phyloP scores from a whole-genome alignment of 2,797 vertebrate species.

The Sebastiscus tertius region DNA sequence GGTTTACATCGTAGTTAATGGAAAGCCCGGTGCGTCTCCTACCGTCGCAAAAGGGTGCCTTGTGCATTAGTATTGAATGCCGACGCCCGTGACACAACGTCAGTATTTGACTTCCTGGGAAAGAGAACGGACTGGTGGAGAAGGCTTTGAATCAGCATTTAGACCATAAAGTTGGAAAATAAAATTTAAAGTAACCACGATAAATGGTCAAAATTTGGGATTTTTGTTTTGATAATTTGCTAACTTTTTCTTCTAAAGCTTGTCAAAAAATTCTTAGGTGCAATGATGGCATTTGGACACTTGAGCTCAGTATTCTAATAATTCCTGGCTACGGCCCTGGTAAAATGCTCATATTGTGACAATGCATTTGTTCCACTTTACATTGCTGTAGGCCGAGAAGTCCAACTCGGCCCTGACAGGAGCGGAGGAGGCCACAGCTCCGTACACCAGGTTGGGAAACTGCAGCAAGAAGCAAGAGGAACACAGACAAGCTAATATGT shows the following conservation, averaged over 20 bases:
- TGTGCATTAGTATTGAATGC: too few relatives aligned
- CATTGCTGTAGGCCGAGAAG: constrained; percentile 86
- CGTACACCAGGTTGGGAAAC: constrained; percentile 89
- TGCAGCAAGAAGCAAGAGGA: constrained; percentile 48
- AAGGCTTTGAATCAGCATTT: neutral
- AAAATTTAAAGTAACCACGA: neutral
- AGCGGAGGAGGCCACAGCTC: constrained; percentile 89
- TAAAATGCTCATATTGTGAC: neutral
- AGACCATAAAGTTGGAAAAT: neutral
- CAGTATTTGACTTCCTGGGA: too few relatives aligned
- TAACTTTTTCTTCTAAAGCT: too few relatives aligned
- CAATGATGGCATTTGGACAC: neutral
- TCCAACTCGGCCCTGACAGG: constrained; percentile 87
- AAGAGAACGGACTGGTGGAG: too few relatives aligned
- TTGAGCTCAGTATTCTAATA: neutral
- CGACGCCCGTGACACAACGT: too few relatives aligned
- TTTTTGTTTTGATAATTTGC: neutral
- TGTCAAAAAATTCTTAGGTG: neutral
- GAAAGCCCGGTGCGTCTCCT: too few relatives aligned
- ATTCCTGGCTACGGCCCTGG: neutral
- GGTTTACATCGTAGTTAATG: too few relatives aligned
- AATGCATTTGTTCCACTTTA: constrained; percentile 47
- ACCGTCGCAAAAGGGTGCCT: too few relatives aligned
- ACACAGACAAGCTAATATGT: neutral
- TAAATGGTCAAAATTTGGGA: neutral